Evolutionary conservation across 2,888 invertebrate genomes (phyloP), one percentile per base, ranked within the genome.

Genomic region (Abrostola triplasia): DNA sequence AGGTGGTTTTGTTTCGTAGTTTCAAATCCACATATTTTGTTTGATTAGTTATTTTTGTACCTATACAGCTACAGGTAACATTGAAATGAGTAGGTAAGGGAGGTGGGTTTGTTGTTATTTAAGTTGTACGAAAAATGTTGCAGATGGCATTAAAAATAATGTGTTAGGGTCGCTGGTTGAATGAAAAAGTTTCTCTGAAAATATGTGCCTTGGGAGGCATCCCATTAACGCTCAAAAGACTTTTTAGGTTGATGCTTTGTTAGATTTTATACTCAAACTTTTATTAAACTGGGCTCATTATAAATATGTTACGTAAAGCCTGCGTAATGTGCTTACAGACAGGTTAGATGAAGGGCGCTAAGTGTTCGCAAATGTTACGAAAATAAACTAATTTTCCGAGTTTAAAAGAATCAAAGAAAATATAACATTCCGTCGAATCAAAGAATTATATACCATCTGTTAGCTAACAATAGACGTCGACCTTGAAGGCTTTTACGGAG

Each of bases 401-500:
- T 59, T 70, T 63, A 70, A 78, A 79, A 77, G 69, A 74, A 80
- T 71, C 77, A 76, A 72, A 61, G 72, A 75, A 81, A 84, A 86
- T 84, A 85, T 85, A 81, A 81, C 82, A 84, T 84, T 84, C 77
- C 78, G 68, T 68, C 79, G 79, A 86, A 86, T 85, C 81, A 83
- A 84, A 82, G 82, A 87, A 88, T 88, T 88, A 88, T 84, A 84
- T 86, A 85, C 87, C 90, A 89, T 91, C 89, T 91, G 90, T 90
- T 89, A 88, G 88, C 90, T 91, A 90, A 92, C 91, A 92, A 92
- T 92, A 91, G 90, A 87, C 84, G 81, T 75, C 86, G 93, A 94
- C 94, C 94, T 94, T 94, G 94, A 90, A 92, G 89, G 90, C 85
- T 92, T 89, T 91, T 87, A 86, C 90, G 88, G 84, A 89, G 89